phyloP scores from a whole-genome alignment of 2,888 invertebrate genomes.

The Linnaemya vulpina region DNA sequence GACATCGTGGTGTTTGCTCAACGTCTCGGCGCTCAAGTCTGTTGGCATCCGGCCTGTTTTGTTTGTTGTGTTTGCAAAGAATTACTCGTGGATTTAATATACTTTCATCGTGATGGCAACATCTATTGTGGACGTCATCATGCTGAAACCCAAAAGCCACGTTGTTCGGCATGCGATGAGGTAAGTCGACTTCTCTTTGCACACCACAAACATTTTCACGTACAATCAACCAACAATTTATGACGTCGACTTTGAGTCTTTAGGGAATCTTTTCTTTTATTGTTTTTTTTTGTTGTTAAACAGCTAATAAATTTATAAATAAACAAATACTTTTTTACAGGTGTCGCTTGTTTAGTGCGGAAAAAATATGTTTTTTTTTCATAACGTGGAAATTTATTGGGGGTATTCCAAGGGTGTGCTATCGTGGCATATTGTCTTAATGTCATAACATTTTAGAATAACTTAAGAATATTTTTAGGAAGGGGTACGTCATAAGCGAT shows the following conservation, averaged over 20 bases:
- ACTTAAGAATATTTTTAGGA: too few species aligned
- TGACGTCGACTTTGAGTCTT: slow-evolving; percentile 40
- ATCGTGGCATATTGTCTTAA: too few species aligned
- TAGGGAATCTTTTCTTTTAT: slow-evolving; percentile 24
- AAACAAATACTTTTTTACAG: slow-evolving; percentile 21
- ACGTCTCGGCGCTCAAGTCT: slow-evolving; percentile 91
- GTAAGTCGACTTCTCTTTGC: slow-evolving; percentile 84
- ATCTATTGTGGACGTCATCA: slow-evolving; percentile 98
- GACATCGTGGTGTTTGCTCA: slow-evolving; percentile 96
- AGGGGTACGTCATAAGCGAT: too few species aligned
- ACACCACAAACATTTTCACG: slow-evolving; percentile 19
- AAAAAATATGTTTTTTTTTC: not conserved
- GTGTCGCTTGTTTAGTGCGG: not conserved
- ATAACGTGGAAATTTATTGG: too few species aligned
- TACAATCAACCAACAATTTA: slow-evolving; percentile 28
- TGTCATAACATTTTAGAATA: too few species aligned
- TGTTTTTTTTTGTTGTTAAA: not conserved
- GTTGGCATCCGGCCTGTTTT: slow-evolving; percentile 99
- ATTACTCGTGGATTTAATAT: slow-evolving; percentile 97
- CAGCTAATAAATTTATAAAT: slow-evolving; percentile 22
- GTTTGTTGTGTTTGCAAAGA: slow-evolving; percentile 95
- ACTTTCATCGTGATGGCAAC: slow-evolving; percentile 95
- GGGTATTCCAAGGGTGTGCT: too few species aligned
- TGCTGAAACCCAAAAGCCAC: slow-evolving; percentile 97
- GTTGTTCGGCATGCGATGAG: slow-evolving; percentile 99